Evolutionary conservation across 2,797 vertebrate species (phyloP).

Genomic region (Chiroxiphia lanceolata): DNA sequence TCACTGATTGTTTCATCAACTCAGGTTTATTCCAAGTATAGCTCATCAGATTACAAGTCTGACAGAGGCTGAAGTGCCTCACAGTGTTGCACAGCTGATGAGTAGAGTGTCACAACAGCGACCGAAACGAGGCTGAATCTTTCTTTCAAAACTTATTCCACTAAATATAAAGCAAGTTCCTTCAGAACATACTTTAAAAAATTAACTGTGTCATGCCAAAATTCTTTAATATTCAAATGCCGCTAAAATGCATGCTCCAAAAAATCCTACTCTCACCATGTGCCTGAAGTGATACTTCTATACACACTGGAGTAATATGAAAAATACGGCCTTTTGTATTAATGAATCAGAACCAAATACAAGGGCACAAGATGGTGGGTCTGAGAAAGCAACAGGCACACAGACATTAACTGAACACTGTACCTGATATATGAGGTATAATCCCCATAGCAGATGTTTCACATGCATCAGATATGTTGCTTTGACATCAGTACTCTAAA

Average conservation of each 20-base stretch:
- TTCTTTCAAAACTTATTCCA: neutral
- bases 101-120: conserved; percentile 22
- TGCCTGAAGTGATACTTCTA: neutral
- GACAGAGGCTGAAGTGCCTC: neutral
- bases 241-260: neutral
- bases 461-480: neutral
- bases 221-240: neutral
- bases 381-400: neutral
- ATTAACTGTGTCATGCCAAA: neutral
- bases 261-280: neutral
- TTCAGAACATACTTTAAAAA: conserved; percentile 21
- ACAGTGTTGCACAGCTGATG: conserved; percentile 22
- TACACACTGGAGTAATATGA: neutral
- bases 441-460: neutral
- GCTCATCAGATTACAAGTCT: conserved; percentile 60
- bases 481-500: neutral
- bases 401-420: neutral
- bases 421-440: neutral
- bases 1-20: conserved; percentile 62
- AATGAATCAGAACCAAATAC: neutral
- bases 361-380: neutral
- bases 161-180: neutral
- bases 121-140: neutral
- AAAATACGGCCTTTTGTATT: conserved; percentile 9
- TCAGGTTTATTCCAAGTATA: conserved; percentile 64